phyloP scores from a whole-genome alignment of 2,888 invertebrate species.

The Synergus itoensis region DNA sequence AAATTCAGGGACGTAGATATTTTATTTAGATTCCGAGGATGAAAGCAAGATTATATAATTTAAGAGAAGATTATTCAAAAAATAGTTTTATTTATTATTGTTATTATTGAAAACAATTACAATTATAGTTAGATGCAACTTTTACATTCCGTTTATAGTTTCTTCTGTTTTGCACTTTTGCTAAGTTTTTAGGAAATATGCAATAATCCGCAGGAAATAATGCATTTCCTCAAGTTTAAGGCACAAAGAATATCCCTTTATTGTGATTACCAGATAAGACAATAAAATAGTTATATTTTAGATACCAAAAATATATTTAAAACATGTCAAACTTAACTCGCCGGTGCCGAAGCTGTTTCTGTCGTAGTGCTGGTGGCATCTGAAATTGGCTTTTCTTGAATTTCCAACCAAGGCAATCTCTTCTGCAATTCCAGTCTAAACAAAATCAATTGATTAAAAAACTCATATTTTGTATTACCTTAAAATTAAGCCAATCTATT shows the following conservation, averaged over 20 bases:
- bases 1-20: conserved; percentile 19
- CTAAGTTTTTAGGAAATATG: neutral
- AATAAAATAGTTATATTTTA: neutral
- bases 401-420: conserved; percentile 85
- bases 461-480: neutral
- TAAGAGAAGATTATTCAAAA: neutral
- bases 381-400: conserved; percentile 71
- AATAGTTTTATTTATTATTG: neutral
- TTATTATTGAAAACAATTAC: neutral
- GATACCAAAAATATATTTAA: conserved; percentile 24
- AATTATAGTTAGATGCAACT: neutral
- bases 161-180: neutral
- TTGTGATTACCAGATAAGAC: neutral
- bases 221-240: neutral
- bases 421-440: conserved; percentile 88
- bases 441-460: neutral
- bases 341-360: conserved; percentile 66
- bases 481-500: conserved; percentile 32
- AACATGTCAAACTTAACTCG: conserved; percentile 43
- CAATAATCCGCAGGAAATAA: neutral
- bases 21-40: neutral
- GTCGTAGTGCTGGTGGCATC: conserved; percentile 70
- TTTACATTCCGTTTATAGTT: neutral
- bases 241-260: neutral
- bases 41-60: neutral